Evolutionary conservation across 2,888 invertebrate species (phyloP), one percentile per base, ranked within the genome.

Genomic region (Tetheella fluctuosa): DNA sequence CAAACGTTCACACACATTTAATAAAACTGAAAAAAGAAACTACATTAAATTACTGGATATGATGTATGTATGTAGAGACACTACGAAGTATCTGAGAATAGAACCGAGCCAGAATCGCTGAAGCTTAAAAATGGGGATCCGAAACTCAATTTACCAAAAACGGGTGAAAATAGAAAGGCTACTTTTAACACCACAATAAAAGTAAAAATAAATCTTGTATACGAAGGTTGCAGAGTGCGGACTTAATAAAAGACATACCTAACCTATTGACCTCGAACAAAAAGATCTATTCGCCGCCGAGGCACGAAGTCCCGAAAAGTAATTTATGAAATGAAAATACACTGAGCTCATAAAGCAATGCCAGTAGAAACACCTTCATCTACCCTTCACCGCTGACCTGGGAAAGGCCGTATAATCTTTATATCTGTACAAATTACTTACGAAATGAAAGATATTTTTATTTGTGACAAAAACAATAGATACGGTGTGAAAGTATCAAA

Each of bases 301-400:
- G 48, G 3, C 20, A 48, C 17, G 48, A 17, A 20, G 53, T 55
- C 62, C 65, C 66, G 52, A 64, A 66, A 68, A 64, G 65, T 64
- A 60, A 60, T 62, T 54, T 65, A 64, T 53, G 59, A 67, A 62
- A 60, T n/a, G n/a, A n/a, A n/a, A n/a, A 64, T 66, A 62, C 57
- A 59, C 55, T 60, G 60, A 64, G 56, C 61, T 58, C 25, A 63
- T 34, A 62, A 57, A 66, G 20, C 66, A 71, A 68, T 71, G 73
- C 69, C 69, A 67, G 64, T 67, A 68, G 57, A 61, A 68, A 69
- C 77, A 77, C 76, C 71, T 79, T 71, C 68, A 68, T 8, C 57
- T 68, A 65, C 67, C 78, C 76, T 79, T 68, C 62, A 64, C 59
- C 5, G 48, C 48, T 20, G 48, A 48, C 48, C 48, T 48, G 48